phyloP scores from a whole-genome alignment of 2,113 vertebrate species.

The Anoura caudifer region DNA sequence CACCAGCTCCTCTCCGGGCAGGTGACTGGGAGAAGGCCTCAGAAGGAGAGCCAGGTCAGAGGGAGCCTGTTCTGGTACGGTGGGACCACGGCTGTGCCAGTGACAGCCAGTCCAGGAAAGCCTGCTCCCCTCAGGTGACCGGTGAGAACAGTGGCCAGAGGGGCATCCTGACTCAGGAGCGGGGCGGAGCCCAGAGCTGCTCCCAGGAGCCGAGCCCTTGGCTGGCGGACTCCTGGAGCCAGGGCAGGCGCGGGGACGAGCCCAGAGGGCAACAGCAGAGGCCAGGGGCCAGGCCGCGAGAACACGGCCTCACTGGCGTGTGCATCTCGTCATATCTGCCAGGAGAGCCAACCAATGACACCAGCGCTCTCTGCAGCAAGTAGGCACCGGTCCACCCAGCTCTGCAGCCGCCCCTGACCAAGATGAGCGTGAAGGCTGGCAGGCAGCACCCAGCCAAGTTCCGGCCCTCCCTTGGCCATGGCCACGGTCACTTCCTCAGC shows the following conservation, averaged over 20 bases:
- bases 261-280: not conserved
- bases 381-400: not conserved
- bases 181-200: not conserved
- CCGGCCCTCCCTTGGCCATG: not conserved
- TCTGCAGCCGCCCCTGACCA: not conserved
- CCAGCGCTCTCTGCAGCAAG: not conserved
- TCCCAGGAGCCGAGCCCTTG: not conserved
- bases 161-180: not conserved
- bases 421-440: not conserved
- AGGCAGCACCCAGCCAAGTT: not conserved
- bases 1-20: not conserved
- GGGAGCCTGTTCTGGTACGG: not conserved
- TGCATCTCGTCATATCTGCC: not conserved
- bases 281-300: not conserved
- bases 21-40: not conserved
- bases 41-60: not conserved
- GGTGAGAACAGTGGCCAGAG: not conserved
- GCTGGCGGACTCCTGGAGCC: not conserved
- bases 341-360: not conserved
- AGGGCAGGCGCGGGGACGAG: not conserved
- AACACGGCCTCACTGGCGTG: fast-evolving
- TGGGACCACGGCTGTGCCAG: not conserved
- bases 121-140: not conserved
- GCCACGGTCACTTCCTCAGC: not conserved
- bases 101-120: not conserved